These are phyloP conservation scores for Ceratotherium simum DNA, from an alignment of 2,113 vertebrate genomes.

Conservation along the genomic window DNA sequence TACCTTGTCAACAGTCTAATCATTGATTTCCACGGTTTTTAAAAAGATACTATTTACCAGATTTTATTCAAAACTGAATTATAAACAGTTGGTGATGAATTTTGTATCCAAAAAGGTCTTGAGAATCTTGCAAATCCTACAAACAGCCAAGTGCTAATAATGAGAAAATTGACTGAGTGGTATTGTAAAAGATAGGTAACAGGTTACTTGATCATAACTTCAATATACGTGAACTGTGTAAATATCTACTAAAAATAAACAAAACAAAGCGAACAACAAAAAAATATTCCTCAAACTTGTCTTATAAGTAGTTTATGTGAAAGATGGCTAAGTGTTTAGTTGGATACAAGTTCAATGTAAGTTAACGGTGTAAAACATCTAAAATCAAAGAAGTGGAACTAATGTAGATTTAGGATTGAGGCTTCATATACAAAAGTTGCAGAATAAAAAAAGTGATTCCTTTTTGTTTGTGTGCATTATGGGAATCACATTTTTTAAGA, in stretches of 20 bases:
- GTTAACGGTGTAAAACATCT: background rate
- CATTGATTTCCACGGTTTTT: background rate
- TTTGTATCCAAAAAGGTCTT: background rate
- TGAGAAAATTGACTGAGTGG: background rate
- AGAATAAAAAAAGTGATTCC: background rate
- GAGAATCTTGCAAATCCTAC: background rate
- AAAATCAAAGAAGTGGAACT: background rate
- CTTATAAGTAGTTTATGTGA: background rate
- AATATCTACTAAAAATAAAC: background rate
- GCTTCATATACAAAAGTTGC: background rate
- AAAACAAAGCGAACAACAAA: background rate
- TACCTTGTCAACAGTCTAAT: background rate
- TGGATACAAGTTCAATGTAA: background rate
- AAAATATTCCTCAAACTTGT: background rate
- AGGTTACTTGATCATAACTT: background rate
- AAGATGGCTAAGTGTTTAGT: background rate
- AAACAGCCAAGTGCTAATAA: background rate
- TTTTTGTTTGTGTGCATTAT: background rate
- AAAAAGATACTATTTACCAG: background rate
- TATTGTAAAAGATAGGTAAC: background rate
- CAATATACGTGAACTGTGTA: background rate
- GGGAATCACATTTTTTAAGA: background rate
- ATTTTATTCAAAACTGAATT: background rate
- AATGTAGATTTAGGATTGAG: background rate
- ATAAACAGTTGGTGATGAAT: background rate